Base-by-base conservation (phyloP, 2,888 invertebrate genomes). In the Nymphalis c-album region DNA sequence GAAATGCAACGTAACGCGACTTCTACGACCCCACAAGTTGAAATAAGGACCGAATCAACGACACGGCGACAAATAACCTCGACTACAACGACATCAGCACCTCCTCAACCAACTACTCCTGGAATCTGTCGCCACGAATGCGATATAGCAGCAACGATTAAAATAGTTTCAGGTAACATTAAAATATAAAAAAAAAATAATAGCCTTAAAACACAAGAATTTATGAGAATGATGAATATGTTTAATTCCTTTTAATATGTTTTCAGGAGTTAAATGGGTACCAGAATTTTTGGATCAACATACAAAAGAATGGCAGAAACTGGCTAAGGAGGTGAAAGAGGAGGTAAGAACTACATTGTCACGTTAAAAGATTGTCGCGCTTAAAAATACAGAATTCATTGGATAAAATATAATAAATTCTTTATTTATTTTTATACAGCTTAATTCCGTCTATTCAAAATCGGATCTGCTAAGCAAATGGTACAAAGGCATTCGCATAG, bases 281-380 rank as follows among this genome's bases (percentile, higher is more conserved):
- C 97, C 97, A 0, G 97, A 97, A 84, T 89, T 97, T 47, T 89
- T 97, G 60, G 97, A 97, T 85, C 95, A 96, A 76, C 96, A 97
- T 81, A 97, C 97, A 0, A 93, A 94, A 68, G 97, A 97, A 86
- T 98, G 96, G 96, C 96, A 97, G 83, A 94, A 94, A 71, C 90
- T 97, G 47, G 97, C 97, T 0, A 94, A 95, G 76, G 96, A 96
- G 80, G 95, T 97, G 48, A 95, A 96, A 87, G 93, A 94, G 74
- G 96, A 97, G 94, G 97, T 97, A 86, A 80, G 40, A 46, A 35
- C 26, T 48, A 64, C 55, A 66, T 31, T 35, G 7, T 17, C n/a
- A n/a, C 7, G 7, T 1, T 31, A n/a, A n/a, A 7, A 31, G n/a
- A 48, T 48, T 57, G 20, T n/a, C n/a, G 1, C 20, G 16, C 13